phyloP scores from a whole-genome alignment of 2,888 invertebrate genomes.

The Himalopsyche tibetana region DNA sequence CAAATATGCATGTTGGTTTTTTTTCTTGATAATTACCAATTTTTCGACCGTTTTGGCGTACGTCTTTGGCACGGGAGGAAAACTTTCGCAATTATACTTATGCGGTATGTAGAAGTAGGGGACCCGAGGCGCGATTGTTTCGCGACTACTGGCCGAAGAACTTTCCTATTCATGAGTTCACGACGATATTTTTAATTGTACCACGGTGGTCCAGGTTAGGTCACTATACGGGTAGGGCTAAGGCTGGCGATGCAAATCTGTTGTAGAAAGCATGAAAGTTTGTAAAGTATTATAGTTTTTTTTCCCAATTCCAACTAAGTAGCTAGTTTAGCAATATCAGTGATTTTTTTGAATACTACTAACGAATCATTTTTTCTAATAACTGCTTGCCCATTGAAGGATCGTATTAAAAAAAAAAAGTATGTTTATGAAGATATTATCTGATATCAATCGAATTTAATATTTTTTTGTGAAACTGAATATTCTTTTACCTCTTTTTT shows the following conservation, averaged over 20 bases:
- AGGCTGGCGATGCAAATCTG: background rate
- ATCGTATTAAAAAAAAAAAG: too few species aligned
- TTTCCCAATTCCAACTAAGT: too few species aligned
- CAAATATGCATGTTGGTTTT: too few species aligned
- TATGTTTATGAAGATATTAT: too few species aligned
- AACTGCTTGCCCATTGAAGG: too few species aligned
- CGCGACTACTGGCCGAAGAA: background rate
- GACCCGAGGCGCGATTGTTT: constrained; percentile 12
- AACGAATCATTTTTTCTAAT: too few species aligned
- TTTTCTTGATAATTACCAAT: background rate
- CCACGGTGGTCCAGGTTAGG: background rate
- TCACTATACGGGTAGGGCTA: background rate
- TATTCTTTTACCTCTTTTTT: too few species aligned
- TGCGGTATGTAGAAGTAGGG: background rate
- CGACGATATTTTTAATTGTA: constrained; percentile 7
- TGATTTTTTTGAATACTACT: too few species aligned
- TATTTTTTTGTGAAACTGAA: too few species aligned
- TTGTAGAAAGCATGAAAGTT: background rate
- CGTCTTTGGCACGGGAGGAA: background rate
- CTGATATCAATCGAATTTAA: too few species aligned
- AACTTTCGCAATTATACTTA: constrained; percentile 34
- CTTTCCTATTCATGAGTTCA: constrained; percentile 26
- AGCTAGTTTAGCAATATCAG: too few species aligned
- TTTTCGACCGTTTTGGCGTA: background rate
- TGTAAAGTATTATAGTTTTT: too few species aligned